phyloP scores from a whole-genome alignment of 2,797 vertebrate genomes.

The Eulemur rubriventer region DNA sequence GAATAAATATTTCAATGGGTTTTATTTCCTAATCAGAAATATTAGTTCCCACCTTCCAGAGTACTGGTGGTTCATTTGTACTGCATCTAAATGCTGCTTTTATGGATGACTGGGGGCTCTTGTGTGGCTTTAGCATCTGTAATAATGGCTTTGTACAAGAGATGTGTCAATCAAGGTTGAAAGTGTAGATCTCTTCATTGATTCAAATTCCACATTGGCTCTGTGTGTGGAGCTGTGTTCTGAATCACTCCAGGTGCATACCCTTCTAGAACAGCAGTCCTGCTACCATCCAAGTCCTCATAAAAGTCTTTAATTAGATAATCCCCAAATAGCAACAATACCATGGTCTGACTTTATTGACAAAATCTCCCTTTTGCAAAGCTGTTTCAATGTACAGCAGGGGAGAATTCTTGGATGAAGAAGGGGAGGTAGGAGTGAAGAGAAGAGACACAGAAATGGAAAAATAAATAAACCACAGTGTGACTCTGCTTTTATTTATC shows the following conservation, averaged over 20 bases:
- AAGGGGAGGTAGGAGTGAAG: not conserved
- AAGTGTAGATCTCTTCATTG: not conserved
- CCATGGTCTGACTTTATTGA: not conserved
- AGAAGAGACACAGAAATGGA: not conserved
- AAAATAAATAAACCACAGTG: not conserved
- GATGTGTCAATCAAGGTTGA: not conserved
- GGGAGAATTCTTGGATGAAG: not conserved
- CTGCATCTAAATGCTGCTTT: not conserved
- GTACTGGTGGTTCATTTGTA: not conserved
- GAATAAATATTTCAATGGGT: not conserved
- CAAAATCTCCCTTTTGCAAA: slow-evolving; percentile 31
- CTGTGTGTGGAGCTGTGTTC: not conserved
- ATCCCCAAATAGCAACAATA: not conserved
- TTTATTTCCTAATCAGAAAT: slow-evolving; percentile 37
- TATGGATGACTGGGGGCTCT: not conserved
- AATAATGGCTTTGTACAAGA: slow-evolving; percentile 1
- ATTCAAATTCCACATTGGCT: not conserved
- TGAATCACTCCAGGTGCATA: not conserved
- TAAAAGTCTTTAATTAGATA: slow-evolving; percentile 6
- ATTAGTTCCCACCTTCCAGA: not conserved
- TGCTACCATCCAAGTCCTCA: not conserved
- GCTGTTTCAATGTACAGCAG: not conserved
- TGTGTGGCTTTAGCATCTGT: not conserved
- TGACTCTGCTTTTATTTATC: not conserved
- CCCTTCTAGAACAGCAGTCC: not conserved